phyloP scores from a whole-genome alignment of 1,140 invertebrate species.

The Zaprionus vittiger region DNA sequence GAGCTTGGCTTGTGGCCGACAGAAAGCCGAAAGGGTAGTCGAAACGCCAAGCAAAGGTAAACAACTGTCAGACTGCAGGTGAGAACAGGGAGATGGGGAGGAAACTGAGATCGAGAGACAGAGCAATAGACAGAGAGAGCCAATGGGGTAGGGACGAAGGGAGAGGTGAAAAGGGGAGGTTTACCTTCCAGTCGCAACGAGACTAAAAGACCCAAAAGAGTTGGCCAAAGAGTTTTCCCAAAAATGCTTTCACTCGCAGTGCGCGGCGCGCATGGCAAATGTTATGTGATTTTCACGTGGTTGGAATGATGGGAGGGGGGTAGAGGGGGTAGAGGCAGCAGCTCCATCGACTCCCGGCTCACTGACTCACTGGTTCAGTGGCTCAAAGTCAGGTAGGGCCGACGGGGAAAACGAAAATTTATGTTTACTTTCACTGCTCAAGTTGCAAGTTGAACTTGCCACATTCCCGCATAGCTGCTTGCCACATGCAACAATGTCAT shows the following conservation, averaged over 20 bases:
- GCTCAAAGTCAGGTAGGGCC: slow-evolving; percentile 45
- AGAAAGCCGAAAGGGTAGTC: slow-evolving; percentile 57
- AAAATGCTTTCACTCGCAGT: slow-evolving; percentile 74
- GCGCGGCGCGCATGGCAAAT: slow-evolving; percentile 26
- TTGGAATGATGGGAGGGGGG: slow-evolving; percentile 7
- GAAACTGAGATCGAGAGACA: background rate
- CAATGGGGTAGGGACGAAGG: background rate
- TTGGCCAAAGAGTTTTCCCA: slow-evolving; percentile 58
- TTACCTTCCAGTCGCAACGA: background rate
- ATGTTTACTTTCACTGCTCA: slow-evolving; percentile 83
- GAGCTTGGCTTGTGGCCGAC: slow-evolving; percentile 18
- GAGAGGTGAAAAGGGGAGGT: no score
- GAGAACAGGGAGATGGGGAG: background rate
- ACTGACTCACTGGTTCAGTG: slow-evolving; percentile 54
- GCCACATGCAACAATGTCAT: slow-evolving; percentile 35
- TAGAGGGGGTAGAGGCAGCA: background rate
- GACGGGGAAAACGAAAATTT: slow-evolving; percentile 56
- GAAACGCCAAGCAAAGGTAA: slow-evolving; percentile 57
- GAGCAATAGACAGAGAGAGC: background rate
- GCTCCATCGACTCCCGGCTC: slow-evolving; percentile 32
- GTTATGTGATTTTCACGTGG: slow-evolving; percentile 72
- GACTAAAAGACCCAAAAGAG: background rate
- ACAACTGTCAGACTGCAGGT: slow-evolving; percentile 52
- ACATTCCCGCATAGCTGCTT: slow-evolving; percentile 26
- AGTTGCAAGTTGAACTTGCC: slow-evolving; percentile 33